phyloP scores from a whole-genome alignment of 1,140 invertebrate genomes.

The Kradibia gibbosae region DNA sequence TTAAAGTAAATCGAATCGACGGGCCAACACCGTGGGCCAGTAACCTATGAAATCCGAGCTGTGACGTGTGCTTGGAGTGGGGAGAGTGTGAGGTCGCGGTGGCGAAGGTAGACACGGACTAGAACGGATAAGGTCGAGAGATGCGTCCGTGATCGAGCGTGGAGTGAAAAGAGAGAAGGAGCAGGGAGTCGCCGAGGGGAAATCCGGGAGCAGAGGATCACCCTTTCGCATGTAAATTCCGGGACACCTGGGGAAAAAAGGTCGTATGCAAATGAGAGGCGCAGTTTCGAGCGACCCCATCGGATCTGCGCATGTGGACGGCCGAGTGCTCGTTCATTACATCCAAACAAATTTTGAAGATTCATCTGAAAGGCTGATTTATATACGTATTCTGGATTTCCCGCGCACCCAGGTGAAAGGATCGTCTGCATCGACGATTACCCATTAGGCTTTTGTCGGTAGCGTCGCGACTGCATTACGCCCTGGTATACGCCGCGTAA shows the following conservation, averaged over 20 bases:
- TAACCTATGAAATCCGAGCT: slow-evolving; percentile 60
- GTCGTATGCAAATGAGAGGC: slow-evolving; percentile 64
- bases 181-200: slow-evolving; percentile 30
- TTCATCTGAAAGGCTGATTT: slow-evolving; percentile 51
- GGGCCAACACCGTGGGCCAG: slow-evolving; percentile 58
- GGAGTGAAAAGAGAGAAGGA: not conserved
- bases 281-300: slow-evolving; percentile 45
- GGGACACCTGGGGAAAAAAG: slow-evolving; percentile 67
- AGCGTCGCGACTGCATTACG: not conserved
- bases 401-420: not conserved
- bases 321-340: not conserved
- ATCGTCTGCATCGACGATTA: slow-evolving; percentile 40
- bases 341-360: slow-evolving; percentile 33
- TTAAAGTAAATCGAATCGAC: slow-evolving; percentile 59
- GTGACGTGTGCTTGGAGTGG: not conserved
- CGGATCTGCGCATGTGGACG: not conserved
- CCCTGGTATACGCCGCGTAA: not conserved
- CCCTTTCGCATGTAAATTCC: slow-evolving; percentile 68
- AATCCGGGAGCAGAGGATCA: slow-evolving; percentile 55
- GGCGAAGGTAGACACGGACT: not conserved
- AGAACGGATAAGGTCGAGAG: slow-evolving; percentile 4
- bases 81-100: not conserved
- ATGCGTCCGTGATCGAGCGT: slow-evolving; percentile 1
- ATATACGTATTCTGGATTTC: slow-evolving; percentile 37
- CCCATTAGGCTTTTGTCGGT: slow-evolving; percentile 17